phyloP scores from a whole-genome alignment of 2,113 vertebrate species.

The Triplophysa rosa region DNA sequence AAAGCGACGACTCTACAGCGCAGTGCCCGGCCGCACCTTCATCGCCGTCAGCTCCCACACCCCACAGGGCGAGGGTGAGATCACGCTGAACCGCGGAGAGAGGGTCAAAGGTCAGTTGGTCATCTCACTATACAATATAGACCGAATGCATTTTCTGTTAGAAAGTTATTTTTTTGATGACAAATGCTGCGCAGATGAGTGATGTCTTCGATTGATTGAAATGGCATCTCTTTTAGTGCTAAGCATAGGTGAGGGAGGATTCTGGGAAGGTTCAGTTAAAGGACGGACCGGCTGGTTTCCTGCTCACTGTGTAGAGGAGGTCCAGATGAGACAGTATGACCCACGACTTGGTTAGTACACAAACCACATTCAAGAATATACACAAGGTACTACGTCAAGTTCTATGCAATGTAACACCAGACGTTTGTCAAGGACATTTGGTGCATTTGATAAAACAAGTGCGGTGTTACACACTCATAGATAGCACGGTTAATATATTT shows the following conservation, averaged over 20 bases:
- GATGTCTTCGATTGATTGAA: background rate
- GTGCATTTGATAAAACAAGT: too few species aligned
- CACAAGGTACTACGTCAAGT: background rate
- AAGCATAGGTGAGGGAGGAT: slow-evolving; percentile 95
- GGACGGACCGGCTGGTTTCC: slow-evolving; percentile 97
- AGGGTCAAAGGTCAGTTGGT: slow-evolving; percentile 87
- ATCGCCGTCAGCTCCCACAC: slow-evolving; percentile 88
- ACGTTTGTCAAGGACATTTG: too few species aligned
- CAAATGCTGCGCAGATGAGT: background rate
- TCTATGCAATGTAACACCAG: too few species aligned
- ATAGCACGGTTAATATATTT: too few species aligned
- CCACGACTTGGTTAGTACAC: slow-evolving; percentile 81
- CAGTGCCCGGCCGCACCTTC: slow-evolving; percentile 90
- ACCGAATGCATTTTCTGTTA: background rate
- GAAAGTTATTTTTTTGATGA: background rate
- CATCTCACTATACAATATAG: background rate
- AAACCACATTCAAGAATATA: background rate
- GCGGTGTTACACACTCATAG: too few species aligned
- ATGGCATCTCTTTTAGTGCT: slow-evolving; percentile 75
- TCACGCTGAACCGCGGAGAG: slow-evolving; percentile 92
- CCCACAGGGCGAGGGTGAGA: slow-evolving; percentile 89
- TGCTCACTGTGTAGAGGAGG: slow-evolving; percentile 95
- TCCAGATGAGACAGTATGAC: slow-evolving; percentile 96
- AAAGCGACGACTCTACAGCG: slow-evolving; percentile 92
- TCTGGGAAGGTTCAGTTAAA: slow-evolving; percentile 95